Evolutionary conservation across 2,797 vertebrate species (phyloP), one percentile per base, ranked within the genome.

Genomic region (Cyclopterus lumpus): DNA sequence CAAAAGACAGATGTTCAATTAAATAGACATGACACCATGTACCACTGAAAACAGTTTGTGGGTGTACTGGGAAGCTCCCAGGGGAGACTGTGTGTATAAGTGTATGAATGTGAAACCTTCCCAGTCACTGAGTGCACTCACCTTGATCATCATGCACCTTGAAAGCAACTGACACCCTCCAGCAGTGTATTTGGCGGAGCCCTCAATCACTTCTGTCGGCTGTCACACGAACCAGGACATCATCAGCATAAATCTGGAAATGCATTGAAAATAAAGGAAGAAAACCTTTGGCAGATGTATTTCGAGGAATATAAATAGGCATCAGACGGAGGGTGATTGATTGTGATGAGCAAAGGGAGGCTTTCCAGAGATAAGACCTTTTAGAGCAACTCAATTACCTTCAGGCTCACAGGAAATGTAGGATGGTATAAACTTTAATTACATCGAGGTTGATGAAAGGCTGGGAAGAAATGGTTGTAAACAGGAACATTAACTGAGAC

Each of bases 331-430:
- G 88, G 87, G 59, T 95, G 96, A 96, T 95, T 93, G 95, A 96
- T 94, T 91, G 94, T 93, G 94, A 93, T 91, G 94, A 93, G 92
- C 79, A 85, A 94, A 92, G 93, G 62, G 77, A 93, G 95, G 76
- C 94, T 95, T 95, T 93, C 91, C 64, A 93, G 57, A 95, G 95
- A 96, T 94, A 93, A 96, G 93, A 95, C 94, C 81, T 95, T 26
- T 94, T 95, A 95, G 95, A 96, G 95, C 92, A 93, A 93, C 94
- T 94, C 95, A 96, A 96, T 97, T 97, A 96, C 91, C 92, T 90
- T 84, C 93, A 94, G 95, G 94, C 72, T 66, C 71, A 67, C 75
- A 72, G 82, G 71, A 87, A 70, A 73, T 71, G 74, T 73, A 75
- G 75, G 83, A 79, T 26, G 84, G 75, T 76, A 64, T 84, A 73